These are phyloP conservation scores for Mustela lutreola DNA, from an alignment of 2,113 vertebrate species.

Conservation along the genomic window DNA sequence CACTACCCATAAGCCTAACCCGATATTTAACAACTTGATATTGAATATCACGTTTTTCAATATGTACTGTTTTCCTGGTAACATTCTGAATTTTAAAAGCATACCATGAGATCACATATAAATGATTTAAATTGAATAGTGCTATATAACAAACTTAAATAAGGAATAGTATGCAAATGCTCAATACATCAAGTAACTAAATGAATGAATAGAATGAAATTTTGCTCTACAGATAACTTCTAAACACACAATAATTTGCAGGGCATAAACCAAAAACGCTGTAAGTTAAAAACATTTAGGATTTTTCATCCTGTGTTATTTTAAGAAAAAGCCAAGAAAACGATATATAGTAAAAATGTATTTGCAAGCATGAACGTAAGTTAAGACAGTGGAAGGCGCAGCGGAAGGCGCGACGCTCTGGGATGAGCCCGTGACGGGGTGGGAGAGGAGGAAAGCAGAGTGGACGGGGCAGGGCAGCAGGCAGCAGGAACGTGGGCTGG, in stretches of 20 bases:
- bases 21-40: constrained; percentile 4
- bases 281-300: not conserved
- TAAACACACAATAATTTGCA: not conserved
- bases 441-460: rapidly evolving
- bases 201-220: not conserved
- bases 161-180: not conserved
- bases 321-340: constrained; percentile 35
- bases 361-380: not conserved
- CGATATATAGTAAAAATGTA: not conserved
- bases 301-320: constrained; percentile 31
- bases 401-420: not conserved
- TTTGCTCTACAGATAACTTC: constrained; percentile 15
- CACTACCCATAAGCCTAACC: not conserved
- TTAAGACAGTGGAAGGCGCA: not conserved
- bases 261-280: not conserved
- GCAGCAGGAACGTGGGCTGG: too few relatives aligned
- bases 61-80: not conserved
- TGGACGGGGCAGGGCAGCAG: not conserved
- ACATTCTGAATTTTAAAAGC: constrained; percentile 36
- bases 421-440: not conserved
- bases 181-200: not conserved
- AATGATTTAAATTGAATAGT: not conserved
- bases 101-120: not conserved
- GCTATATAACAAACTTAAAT: constrained; percentile 1
- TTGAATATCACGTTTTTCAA: not conserved